These are phyloP conservation scores for Lophotriccus pileatus DNA, from an alignment of 2,797 vertebrate species.

Conservation along the genomic window DNA sequence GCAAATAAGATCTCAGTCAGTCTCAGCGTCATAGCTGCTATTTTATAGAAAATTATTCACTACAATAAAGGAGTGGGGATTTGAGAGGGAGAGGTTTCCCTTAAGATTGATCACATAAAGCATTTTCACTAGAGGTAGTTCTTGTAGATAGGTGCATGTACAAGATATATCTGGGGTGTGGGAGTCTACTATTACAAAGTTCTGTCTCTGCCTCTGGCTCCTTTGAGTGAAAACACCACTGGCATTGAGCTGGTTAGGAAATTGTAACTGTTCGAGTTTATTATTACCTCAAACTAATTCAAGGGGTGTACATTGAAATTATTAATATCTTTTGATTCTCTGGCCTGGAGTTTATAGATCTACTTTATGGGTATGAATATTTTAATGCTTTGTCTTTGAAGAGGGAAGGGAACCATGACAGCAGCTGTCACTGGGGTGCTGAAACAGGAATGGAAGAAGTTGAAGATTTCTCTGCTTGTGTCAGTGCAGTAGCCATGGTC, in stretches of 20 bases:
- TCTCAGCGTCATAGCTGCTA: background rate
- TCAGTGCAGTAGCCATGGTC: background rate
- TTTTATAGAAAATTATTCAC: background rate
- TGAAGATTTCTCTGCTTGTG: background rate
- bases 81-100: background rate
- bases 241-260: background rate
- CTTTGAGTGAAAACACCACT: background rate
- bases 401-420: background rate
- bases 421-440: background rate
- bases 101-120: background rate
- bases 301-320: background rate
- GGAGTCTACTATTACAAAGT: background rate
- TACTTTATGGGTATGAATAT: background rate
- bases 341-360: background rate
- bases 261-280: background rate
- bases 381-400: background rate
- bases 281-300: background rate
- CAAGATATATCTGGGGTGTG: background rate
- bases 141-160: background rate
- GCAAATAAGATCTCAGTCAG: background rate
- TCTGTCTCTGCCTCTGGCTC: background rate
- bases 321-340: background rate
- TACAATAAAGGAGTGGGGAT: background rate
- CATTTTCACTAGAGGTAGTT: background rate
- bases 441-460: background rate